Conservation (phyloP, 2,888 invertebrate genomes). For the Lymantria monacha region DNA sequence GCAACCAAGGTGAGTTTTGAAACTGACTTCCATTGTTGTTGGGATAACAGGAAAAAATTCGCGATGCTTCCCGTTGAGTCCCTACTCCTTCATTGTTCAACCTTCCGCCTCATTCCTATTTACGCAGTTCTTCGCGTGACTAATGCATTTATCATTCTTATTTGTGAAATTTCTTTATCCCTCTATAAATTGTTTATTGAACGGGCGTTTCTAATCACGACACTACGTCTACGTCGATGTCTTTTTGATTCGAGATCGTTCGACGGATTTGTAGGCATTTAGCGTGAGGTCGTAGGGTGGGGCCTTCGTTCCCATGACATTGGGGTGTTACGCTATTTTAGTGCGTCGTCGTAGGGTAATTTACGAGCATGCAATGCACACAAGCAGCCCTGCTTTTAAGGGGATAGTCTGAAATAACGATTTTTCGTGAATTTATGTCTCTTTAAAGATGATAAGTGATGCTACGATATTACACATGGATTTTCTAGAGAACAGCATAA, state of each 20-base stretch:
- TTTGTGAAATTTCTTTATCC: constrained; percentile 59
- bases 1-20: constrained; percentile 62
- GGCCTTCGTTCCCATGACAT: constrained; percentile 70
- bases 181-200: constrained; percentile 72
- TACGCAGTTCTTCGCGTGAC: constrained; percentile 64
- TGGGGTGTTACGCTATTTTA: constrained; percentile 80
- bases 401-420: constrained; percentile 66
- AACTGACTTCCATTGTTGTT: constrained; percentile 64
- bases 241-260: constrained; percentile 70
- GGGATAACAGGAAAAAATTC: constrained; percentile 72
- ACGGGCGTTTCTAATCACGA: constrained; percentile 69
- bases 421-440: constrained; percentile 63
- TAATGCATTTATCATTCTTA: constrained; percentile 68
- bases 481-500: constrained; percentile 20
- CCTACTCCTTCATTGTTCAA: constrained; percentile 56
- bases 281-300: constrained; percentile 57
- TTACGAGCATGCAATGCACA: constrained; percentile 71
- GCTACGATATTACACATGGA: constrained; percentile 23
- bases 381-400: constrained; percentile 67
- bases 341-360: constrained; percentile 73
- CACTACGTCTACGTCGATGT: constrained; percentile 62
- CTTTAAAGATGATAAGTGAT: constrained; percentile 51
- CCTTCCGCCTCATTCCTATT: constrained; percentile 56
- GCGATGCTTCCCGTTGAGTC: constrained; percentile 58
- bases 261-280: constrained; percentile 76